Conservation (phyloP, 2,888 invertebrate species). For the Oegoconia quadripuncta region DNA sequence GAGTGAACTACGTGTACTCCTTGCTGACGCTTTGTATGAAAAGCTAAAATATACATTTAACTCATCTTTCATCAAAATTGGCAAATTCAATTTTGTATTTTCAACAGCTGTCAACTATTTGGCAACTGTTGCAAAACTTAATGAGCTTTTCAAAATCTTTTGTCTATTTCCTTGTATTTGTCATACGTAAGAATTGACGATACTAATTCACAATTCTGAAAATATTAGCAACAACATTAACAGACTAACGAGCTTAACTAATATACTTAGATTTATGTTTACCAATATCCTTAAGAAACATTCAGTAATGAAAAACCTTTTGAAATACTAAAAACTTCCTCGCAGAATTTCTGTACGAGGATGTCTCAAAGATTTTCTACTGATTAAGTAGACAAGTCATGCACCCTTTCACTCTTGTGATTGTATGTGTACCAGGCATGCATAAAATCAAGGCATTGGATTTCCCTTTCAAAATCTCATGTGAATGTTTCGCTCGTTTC, state of each 20-base stretch:
- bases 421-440: conserved; percentile 26
- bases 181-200: conserved; percentile 35
- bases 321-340: neutral
- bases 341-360: neutral
- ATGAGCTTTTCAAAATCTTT: conserved; percentile 10
- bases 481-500: conserved; percentile 74
- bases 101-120: neutral
- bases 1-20: conserved; percentile 1
- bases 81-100: neutral
- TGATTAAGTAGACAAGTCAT: conserved; percentile 30
- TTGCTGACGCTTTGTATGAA: conserved; percentile 1
- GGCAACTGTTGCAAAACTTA: conserved; percentile 1
- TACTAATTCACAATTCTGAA: conserved; percentile 57
- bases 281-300: neutral
- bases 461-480: conserved; percentile 46
- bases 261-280: conserved; percentile 27
- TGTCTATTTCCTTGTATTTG: conserved; percentile 11
- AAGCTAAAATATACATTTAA: neutral
- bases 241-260: conserved; percentile 45
- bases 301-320: neutral
- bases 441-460: conserved; percentile 38
- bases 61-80: neutral
- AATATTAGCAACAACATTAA: conserved; percentile 50
- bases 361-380: neutral
- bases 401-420: conserved; percentile 28